Conservation (phyloP, 2,113 vertebrate species). For the Silurus glanis region DNA sequence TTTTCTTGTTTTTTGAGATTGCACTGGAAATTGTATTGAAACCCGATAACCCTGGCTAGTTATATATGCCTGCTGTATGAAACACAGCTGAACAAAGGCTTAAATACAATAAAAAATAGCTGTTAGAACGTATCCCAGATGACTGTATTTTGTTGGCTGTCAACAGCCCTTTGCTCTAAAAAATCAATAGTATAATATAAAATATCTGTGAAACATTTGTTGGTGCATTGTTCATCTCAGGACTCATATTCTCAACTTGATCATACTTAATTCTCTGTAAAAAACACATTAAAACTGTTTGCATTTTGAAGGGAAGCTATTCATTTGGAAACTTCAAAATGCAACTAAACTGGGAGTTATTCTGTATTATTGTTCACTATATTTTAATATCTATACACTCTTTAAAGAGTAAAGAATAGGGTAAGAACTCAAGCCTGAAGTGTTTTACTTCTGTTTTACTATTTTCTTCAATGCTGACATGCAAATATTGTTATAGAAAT, state of each 20-base stretch:
- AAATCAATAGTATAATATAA: not conserved
- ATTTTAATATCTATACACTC: not conserved
- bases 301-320: no score
- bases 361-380: not conserved
- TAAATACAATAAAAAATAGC: not conserved
- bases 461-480: not conserved
- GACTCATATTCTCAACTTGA: not conserved
- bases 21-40: not conserved
- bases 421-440: not conserved
- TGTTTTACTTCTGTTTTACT: not conserved
- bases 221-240: no score
- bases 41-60: not conserved
- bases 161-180: not conserved
- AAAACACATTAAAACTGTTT: no score
- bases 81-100: not conserved
- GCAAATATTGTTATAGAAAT: no score
- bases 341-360: not conserved
- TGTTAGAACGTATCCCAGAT: not conserved
- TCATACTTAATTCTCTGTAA: not conserved
- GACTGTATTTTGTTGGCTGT: not conserved
- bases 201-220: no score
- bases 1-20: not conserved
- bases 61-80: not conserved
- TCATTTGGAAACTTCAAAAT: not conserved
- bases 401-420: not conserved